Percentiles rank a stretch among this genome's conserved stretches.
Conservation (phyloP, 2,888 invertebrate species). For the Phyllotreta cruciferae region DNA sequence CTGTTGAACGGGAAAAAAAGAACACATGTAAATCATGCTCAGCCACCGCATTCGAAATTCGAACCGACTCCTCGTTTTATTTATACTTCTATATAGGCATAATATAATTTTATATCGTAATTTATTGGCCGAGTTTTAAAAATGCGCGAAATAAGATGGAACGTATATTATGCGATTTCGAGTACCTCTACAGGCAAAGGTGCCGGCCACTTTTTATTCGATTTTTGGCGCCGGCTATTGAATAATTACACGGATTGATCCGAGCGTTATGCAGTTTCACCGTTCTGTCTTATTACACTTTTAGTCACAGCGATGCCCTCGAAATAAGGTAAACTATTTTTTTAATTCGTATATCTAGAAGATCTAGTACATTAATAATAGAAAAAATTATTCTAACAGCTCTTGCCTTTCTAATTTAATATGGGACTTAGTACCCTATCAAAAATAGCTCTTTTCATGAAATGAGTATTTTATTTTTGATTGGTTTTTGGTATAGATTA, state of each 20-base stretch:
- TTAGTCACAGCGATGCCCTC: constrained; percentile 8
- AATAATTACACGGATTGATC: constrained; percentile 31
- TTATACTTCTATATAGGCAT: background rate
- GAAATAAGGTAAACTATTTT: background rate
- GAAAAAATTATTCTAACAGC: too few relatives aligned
- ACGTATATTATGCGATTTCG: constrained; percentile 17
- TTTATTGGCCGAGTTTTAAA: constrained; percentile 10
- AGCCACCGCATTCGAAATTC: constrained; percentile 1
- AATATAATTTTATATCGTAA: constrained; percentile 16
- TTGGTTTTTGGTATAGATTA: too few relatives aligned
- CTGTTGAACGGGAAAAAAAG: background rate
- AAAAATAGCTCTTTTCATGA: too few relatives aligned
- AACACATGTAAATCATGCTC: constrained; percentile 4
- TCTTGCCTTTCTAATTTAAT: too few relatives aligned
- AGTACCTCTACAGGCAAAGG: constrained; percentile 9
- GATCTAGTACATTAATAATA: too few relatives aligned
- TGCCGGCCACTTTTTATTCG: constrained; percentile 33
- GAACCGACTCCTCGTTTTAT: constrained; percentile 1
- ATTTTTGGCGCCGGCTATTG: constrained; percentile 40
- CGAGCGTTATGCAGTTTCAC: constrained; percentile 18
- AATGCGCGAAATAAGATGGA: constrained; percentile 9
- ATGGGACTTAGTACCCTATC: too few relatives aligned
- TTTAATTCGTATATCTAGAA: too few relatives aligned
- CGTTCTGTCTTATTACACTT: constrained; percentile 12
- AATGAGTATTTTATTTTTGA: too few relatives aligned